Conservation (phyloP, 2,888 invertebrate genomes). For the Nomada fucata region DNA sequence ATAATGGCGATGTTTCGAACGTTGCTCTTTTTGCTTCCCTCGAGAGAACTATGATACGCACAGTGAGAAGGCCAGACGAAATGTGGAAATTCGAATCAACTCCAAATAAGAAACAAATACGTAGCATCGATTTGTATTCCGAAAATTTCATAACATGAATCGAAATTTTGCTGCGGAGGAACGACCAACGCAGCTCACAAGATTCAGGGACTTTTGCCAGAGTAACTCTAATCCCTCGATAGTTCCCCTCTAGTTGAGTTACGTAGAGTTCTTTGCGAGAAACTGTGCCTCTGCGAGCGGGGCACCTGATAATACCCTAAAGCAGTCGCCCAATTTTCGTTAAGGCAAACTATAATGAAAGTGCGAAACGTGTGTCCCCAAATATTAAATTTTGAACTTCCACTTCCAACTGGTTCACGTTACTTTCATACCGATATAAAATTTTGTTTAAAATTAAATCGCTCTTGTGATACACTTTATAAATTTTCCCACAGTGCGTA, state of each 20-base stretch:
- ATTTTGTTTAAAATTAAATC: not conserved
- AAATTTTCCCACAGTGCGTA: not conserved
- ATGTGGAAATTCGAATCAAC: conserved; percentile 37
- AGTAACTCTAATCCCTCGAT: conserved; percentile 80
- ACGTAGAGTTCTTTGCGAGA: conserved; percentile 64
- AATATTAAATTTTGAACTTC: not conserved
- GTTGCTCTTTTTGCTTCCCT: not conserved
- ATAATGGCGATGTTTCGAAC: conserved; percentile 20
- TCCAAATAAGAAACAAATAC: conserved; percentile 67
- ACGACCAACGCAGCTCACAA: conserved; percentile 76
- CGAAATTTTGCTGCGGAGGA: conserved; percentile 80
- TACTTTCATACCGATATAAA: not conserved
- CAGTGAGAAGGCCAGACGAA: conserved; percentile 27
- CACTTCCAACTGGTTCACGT: no score
- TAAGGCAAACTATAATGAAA: conserved; percentile 18
- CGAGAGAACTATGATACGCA: conserved; percentile 12
- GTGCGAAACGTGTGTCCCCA: conserved; percentile 2
- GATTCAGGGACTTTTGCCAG: conserved; percentile 82
- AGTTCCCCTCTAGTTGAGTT: conserved; percentile 70
- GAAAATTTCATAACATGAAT: conserved; percentile 81
- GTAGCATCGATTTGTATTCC: conserved; percentile 82
- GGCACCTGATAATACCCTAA: conserved; percentile 69
- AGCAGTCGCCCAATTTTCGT: conserved; percentile 9
- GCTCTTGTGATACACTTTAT: not conserved
- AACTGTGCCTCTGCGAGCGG: conserved; percentile 67